Evolutionary conservation across 2,797 vertebrate genomes (phyloP).

Genomic region (Dryobates pubescens): DNA sequence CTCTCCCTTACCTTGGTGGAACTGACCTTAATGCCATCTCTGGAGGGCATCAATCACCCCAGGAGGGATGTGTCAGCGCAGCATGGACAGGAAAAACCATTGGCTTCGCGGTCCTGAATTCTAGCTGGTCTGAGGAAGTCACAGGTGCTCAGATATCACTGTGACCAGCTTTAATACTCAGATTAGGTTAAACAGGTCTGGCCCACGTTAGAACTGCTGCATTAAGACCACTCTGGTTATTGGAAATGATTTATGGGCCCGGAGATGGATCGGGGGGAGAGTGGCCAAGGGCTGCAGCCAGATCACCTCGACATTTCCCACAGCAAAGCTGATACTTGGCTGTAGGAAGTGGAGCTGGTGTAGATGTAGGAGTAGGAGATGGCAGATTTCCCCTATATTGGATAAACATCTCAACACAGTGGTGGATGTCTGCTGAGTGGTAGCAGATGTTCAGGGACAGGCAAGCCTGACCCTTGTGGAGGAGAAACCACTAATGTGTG

Average conservation of each 20-base stretch:
- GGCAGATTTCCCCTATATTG: slow-evolving; percentile 37
- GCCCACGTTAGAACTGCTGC: slow-evolving; percentile 17
- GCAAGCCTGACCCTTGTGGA: slow-evolving; percentile 38
- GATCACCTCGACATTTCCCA: background rate
- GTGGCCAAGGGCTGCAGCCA: background rate
- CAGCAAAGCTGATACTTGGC: background rate
- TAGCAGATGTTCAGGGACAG: slow-evolving; percentile 37
- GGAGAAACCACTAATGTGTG: slow-evolving; percentile 32
- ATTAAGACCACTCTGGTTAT: slow-evolving; percentile 43
- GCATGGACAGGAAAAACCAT: slow-evolving; percentile 38
- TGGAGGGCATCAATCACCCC: slow-evolving; percentile 25
- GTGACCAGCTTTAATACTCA: slow-evolving; percentile 32
- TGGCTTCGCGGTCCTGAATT: slow-evolving; percentile 36
- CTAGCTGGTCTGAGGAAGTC: slow-evolving; percentile 52
- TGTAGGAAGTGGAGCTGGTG: background rate
- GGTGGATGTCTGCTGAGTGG: slow-evolving; percentile 19
- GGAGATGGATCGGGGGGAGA: slow-evolving; percentile 33
- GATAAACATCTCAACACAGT: slow-evolving; percentile 28
- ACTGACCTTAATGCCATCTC: slow-evolving; percentile 4
- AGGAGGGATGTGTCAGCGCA: slow-evolving; percentile 13
- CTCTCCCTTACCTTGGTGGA: background rate
- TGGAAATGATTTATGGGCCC: slow-evolving; percentile 32
- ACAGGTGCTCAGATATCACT: slow-evolving; percentile 58
- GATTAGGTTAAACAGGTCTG: slow-evolving; percentile 53
- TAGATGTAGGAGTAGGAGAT: background rate